Evolutionary conservation across 2,888 invertebrate genomes (phyloP), one percentile per base, ranked within the genome.

Genomic region (Brachyopa scutellaris): DNA sequence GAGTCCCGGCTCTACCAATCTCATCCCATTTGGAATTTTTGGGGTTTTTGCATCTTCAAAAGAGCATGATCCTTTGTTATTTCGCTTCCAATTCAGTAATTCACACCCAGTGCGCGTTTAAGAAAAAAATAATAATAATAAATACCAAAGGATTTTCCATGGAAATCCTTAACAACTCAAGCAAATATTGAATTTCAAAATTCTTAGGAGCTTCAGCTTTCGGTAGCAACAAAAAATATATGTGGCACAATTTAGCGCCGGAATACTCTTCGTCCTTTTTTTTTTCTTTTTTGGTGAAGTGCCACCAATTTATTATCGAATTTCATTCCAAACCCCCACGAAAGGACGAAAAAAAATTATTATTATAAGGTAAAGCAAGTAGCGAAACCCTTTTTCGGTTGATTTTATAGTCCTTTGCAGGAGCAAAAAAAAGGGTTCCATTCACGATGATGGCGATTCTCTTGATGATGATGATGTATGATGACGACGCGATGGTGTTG

Each of bases 21-120:
- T 21, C 38, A 29, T 47, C 26, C 62, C 47, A 33, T 33, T 74
- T 33, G 17, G 21, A 47, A 62, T 57, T 57, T 45, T n/a, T n/a
- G n/a, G 69, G 49, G 36, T 69, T 49, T 62, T 73, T 49, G n/a
- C 61, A 67, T 80, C 45, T 57, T 74, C 74, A 64, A 64, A 80
- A 74, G 76, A 80, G 45, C 69, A 76, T 64, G 55, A 80, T 80
- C 69, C 76, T 80, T 80, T 80, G 74, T 74, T 74, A 64, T 69
- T 80, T 36, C 49, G 33, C 57, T 80, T 76, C 76, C 76, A 69
- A 64, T 76, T 76, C 80, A 80, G 70, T 69, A 76, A 69, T 59
- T 76, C 76, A 69, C 62, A 69, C 80, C 42, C 47, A 5, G 26
- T n/a, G 26, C 26, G 26, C 40, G 26, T 11, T 8, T 26, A n/a